A percentile compares a stretch with the other conserved stretches of the same genome.
phyloP scores from a whole-genome alignment of 2,113 vertebrate genomes.

The Nycticebus coucang region DNA sequence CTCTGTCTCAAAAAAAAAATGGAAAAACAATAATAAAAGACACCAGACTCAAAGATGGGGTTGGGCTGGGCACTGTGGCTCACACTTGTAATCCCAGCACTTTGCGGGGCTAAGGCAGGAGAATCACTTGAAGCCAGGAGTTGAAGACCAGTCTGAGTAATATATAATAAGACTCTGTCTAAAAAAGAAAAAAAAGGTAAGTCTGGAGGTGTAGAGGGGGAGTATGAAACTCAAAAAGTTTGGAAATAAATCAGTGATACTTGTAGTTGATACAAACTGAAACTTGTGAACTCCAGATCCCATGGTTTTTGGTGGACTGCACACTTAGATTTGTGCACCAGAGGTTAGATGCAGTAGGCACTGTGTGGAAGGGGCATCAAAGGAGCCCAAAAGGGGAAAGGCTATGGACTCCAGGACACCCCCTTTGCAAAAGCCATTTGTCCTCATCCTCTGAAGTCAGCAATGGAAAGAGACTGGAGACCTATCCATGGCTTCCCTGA shows the following conservation, averaged over 20 bases:
- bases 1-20: too few relatives aligned
- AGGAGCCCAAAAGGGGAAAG: background rate
- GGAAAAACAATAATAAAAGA: background rate
- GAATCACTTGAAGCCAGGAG: too few relatives aligned
- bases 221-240: background rate
- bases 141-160: too few relatives aligned
- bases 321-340: too few relatives aligned
- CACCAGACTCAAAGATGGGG: background rate
- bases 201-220: background rate
- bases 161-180: too few relatives aligned
- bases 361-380: rapidly evolving
- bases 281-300: background rate
- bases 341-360: rapidly evolving
- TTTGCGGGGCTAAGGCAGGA: too few relatives aligned
- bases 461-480: background rate
- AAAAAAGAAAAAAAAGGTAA: background rate
- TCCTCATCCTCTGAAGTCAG: background rate
- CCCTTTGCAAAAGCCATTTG: background rate
- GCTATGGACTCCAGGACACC: background rate
- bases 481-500: background rate
- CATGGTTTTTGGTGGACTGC: background rate
- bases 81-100: too few relatives aligned
- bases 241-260: background rate
- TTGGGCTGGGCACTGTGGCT: too few relatives aligned
- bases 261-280: background rate